Evolutionary conservation across 2,888 invertebrate genomes (phyloP), one percentile per base, ranked within the genome.

Genomic region (Orchesellides sinensis): DNA sequence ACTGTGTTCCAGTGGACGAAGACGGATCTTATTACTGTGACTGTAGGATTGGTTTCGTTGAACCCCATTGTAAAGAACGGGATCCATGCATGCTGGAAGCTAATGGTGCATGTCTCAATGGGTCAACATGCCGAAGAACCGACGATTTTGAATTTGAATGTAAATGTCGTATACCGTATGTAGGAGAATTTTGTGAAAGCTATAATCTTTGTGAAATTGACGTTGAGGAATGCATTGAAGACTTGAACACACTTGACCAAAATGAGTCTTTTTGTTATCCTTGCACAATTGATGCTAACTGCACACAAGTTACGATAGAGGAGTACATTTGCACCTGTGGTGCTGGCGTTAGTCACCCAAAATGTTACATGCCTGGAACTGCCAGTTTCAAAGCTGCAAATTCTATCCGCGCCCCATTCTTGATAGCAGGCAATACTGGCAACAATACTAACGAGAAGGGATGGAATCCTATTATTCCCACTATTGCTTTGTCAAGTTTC

Each of bases 141-240:
- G 35, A 59, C 23, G 47, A 82, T 21, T 65, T 56, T 59, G 84
- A 84, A 1, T 84, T 73, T 25, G 35, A 54, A 29, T 84, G 84
- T 35, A 23, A 56, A 66, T 84, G 84, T 72, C 78, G 78, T 0
- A 14, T 79, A 6, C 84, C 84, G 10, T 84, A 72, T 32, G 23
- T 6, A 12, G 79, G 75, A 6, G 65, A 54, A 19, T 79, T 77
- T 52, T 84, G 84, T 27, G 84, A 84, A n/a, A 23, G 47, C 1
- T 74, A 65, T 12, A 56, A 84, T 40, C 72, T 84, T 1, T 84
- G 84, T 25, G 45, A 74, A 12, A 49, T 84, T 1, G 84, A 84
- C 25, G 49, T 25, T 4, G 84, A 75, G 2, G 84, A 84, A 59
- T 84, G 84, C 47, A 35, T 84, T 1, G 82, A 69, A 6, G 84